Evolutionary conservation across 2,888 invertebrate species (phyloP).

Genomic region (Crematogaster levior): DNA sequence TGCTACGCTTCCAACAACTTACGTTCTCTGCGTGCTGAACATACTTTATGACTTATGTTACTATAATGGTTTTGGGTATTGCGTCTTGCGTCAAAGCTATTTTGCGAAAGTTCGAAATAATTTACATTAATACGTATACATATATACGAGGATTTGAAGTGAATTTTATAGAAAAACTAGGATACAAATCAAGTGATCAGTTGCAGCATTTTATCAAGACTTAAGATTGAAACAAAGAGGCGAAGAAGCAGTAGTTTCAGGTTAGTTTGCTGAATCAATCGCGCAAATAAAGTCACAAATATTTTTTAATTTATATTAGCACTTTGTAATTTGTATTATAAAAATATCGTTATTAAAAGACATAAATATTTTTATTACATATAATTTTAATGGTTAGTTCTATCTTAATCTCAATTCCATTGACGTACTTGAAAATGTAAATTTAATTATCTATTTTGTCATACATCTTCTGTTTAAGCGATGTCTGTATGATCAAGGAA

Average conservation of each 20-base stretch:
- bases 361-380: background rate
- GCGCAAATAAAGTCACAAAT: background rate
- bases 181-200: conserved; percentile 82
- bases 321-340: background rate
- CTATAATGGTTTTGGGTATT: background rate
- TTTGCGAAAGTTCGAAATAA: background rate
- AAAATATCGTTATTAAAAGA: background rate
- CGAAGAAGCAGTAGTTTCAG: conserved; percentile 90
- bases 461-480: too few relatives aligned
- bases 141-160: conserved; percentile 63
- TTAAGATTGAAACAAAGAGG: too few relatives aligned
- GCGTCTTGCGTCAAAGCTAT: background rate
- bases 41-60: too few relatives aligned
- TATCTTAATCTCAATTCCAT: background rate
- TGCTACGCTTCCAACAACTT: too few relatives aligned
- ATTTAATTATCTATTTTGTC: too few relatives aligned
- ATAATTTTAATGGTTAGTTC: background rate
- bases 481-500: too few relatives aligned
- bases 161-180: conserved; percentile 77
- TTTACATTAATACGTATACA: conserved; percentile 57
- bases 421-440: background rate
- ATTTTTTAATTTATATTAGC: conserved; percentile 5
- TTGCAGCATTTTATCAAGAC: conserved; percentile 88
- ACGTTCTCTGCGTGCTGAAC: too few relatives aligned
- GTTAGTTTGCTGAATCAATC: conserved; percentile 82